Conservation (phyloP, 2,113 vertebrate species). For the Oceanites oceanicus region DNA sequence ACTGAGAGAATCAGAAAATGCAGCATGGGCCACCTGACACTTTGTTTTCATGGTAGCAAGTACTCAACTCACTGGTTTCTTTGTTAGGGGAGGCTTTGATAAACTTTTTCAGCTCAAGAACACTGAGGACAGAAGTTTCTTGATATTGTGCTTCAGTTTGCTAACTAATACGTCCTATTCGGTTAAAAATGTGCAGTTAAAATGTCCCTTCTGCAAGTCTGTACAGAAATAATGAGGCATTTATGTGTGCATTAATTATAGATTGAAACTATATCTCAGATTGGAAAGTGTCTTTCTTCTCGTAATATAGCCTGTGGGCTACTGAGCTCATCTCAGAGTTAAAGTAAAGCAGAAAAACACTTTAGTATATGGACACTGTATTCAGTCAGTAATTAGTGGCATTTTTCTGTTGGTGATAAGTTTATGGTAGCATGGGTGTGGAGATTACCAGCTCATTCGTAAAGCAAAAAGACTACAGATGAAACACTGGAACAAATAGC, state of each 20-base stretch:
- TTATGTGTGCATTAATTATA: not conserved
- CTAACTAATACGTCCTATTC: not conserved
- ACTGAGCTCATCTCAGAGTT: not conserved
- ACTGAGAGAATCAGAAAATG: not conserved
- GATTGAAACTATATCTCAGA: not conserved
- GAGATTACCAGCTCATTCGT: not conserved
- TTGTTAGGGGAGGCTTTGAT: not conserved
- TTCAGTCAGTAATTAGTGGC: not conserved
- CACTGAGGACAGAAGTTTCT: not conserved
- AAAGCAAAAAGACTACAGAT: not conserved
- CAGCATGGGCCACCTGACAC: too few species aligned
- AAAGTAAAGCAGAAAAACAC: not conserved
- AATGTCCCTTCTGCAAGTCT: not conserved
- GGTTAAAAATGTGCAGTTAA: constrained; percentile 7
- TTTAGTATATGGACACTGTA: not conserved
- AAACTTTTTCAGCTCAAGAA: not conserved
- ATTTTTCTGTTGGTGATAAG: not conserved
- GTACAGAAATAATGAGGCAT: constrained; percentile 6
- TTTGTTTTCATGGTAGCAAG: not conserved
- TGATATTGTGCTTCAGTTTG: not conserved
- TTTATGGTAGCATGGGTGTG: not conserved
- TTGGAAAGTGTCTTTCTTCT: not conserved
- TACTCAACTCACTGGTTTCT: not conserved
- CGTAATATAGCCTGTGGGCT: not conserved
- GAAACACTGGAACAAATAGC: not conserved